Evolutionary conservation across 2,797 vertebrate species (phyloP).

Genomic region (Rhadinocentrus ornatus): DNA sequence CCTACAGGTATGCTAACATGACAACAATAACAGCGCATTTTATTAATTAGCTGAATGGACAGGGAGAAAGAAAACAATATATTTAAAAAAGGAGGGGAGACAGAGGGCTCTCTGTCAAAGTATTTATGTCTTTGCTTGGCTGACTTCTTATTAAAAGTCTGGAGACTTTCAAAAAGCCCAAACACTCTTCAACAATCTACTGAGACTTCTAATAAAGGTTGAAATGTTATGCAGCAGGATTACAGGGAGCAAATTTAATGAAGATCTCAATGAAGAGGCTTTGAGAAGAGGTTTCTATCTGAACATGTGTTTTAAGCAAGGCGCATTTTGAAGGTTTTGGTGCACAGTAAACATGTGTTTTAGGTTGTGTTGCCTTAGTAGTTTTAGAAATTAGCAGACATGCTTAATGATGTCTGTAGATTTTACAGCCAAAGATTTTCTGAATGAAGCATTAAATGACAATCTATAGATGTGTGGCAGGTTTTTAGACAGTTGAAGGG

Average conservation of each 20-base stretch:
- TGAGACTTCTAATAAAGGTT: constrained; percentile 58
- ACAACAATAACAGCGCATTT: constrained; percentile 21
- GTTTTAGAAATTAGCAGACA: constrained; percentile 75
- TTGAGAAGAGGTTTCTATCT: constrained; percentile 32
- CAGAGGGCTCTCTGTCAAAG: constrained; percentile 15
- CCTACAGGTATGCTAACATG: constrained; percentile 14
- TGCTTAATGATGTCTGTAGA: constrained; percentile 64
- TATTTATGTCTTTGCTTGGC: constrained; percentile 36
- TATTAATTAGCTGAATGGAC: constrained; percentile 3
- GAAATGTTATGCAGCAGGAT: constrained; percentile 53
- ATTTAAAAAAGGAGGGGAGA: constrained; percentile 13
- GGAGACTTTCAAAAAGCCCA: constrained; percentile 48
- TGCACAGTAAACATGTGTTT: constrained; percentile 66
- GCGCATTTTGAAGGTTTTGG: constrained; percentile 26
- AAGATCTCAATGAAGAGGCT: constrained; percentile 31
- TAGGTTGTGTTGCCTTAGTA: constrained; percentile 45
- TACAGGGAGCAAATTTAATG: constrained; percentile 61
- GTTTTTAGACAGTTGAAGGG: constrained; percentile 33
- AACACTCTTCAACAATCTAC: constrained; percentile 50
- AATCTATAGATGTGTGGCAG: constrained; percentile 46
- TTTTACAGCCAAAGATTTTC: constrained; percentile 57
- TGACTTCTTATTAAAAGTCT: constrained; percentile 53
- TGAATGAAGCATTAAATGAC: constrained; percentile 59
- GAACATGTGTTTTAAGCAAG: constrained; percentile 54
- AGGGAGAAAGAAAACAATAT: constrained; percentile 7